These are phyloP conservation scores for Ormyrus pomaceus DNA, from an alignment of 2,888 invertebrate genomes.

Conservation along the genomic window DNA sequence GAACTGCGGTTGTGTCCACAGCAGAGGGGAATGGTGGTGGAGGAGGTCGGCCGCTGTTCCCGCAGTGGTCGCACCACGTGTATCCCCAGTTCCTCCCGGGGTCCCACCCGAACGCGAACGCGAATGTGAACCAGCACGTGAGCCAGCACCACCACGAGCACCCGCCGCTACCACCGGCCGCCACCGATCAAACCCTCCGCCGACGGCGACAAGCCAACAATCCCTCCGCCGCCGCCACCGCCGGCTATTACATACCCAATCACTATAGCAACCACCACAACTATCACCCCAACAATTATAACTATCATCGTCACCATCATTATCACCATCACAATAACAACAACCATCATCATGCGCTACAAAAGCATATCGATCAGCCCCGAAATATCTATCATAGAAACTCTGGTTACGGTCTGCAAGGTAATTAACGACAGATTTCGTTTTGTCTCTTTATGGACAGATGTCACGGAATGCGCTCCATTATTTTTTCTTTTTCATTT, in stretches of 20 bases:
- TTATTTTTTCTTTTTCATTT: slow-evolving; percentile 34
- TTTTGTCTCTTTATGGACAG: slow-evolving; percentile 57
- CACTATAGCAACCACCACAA: slow-evolving; percentile 78
- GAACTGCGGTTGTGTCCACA: slow-evolving; percentile 72
- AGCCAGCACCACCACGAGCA: slow-evolving; percentile 77
- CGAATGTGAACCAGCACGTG: slow-evolving; percentile 77
- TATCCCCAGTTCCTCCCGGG: slow-evolving; percentile 96
- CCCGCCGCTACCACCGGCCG: slow-evolving; percentile 76
- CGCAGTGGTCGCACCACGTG: slow-evolving; percentile 96
- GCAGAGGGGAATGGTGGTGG: slow-evolving; percentile 75
- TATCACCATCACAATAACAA: slow-evolving; percentile 79
- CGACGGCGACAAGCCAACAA: slow-evolving; percentile 48
- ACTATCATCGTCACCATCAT: slow-evolving; percentile 80
- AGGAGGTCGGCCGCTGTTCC: slow-evolving; percentile 90
- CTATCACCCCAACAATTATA: slow-evolving; percentile 78
- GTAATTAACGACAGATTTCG: slow-evolving; percentile 74
- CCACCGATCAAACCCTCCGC: slow-evolving; percentile 38
- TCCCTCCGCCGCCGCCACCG: slow-evolving; percentile 65
- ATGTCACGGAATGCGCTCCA: slow-evolving; percentile 64
- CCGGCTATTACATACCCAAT: slow-evolving; percentile 77
- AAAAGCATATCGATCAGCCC: slow-evolving; percentile 78
- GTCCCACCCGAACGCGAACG: slow-evolving; percentile 86
- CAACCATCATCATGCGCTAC: slow-evolving; percentile 76
- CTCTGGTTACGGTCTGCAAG: slow-evolving; percentile 79
- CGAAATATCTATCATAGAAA: slow-evolving; percentile 80